phyloP scores from a whole-genome alignment of 2,888 invertebrate species.

The Ceramica pisi region DNA sequence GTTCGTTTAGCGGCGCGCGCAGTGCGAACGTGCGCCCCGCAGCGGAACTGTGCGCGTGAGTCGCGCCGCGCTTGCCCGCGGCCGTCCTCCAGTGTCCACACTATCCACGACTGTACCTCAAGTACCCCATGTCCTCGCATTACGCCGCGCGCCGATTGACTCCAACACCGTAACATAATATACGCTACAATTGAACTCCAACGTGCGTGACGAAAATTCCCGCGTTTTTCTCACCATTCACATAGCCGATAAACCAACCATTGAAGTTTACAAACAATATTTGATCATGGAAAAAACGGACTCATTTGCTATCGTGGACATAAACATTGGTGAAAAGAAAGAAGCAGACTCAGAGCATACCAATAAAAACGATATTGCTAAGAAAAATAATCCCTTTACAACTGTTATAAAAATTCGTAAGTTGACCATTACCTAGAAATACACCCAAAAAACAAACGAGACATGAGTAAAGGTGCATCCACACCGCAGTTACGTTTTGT shows the following conservation, averaged over 20 bases:
- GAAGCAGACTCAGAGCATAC: conserved; percentile 64
- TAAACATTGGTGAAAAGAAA: conserved; percentile 78
- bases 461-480: too few species aligned
- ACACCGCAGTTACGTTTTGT: too few species aligned
- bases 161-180: conserved; percentile 32
- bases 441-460: too few species aligned
- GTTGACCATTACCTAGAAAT: conserved; percentile 62
- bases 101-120: conserved; percentile 10
- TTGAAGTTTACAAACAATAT: conserved; percentile 9
- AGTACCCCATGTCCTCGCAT: conserved; percentile 37
- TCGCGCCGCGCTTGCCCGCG: conserved; percentile 55
- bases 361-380: conserved; percentile 69
- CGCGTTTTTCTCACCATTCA: conserved; percentile 39
- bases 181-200: conserved; percentile 23
- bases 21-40: conserved; percentile 76
- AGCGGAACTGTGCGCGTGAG: conserved; percentile 65
- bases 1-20: conserved; percentile 71
- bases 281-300: conserved; percentile 80
- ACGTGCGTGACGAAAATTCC: conserved; percentile 45
- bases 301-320: conserved; percentile 83
- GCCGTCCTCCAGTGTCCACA: conserved; percentile 20
- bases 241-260: conserved; percentile 8
- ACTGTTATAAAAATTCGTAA: conserved; percentile 86
- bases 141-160: conserved; percentile 18
- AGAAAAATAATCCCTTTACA: conserved; percentile 75